Percentiles rank a stretch among this genome's conserved stretches.
phyloP scores from a whole-genome alignment of 2,888 invertebrate species.

The Drosophila maculinotata region DNA sequence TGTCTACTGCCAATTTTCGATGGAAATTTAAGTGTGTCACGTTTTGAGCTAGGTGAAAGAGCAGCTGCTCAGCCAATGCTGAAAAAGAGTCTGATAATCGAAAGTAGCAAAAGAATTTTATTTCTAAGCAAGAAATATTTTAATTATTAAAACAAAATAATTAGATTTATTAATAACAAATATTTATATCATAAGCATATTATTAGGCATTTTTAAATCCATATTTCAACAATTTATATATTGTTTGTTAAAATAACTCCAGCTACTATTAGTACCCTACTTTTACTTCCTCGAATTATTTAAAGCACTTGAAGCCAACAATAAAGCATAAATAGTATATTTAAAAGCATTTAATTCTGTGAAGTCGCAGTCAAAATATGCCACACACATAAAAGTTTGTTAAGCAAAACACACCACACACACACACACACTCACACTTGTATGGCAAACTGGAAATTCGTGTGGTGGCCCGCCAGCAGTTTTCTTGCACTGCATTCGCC shows the following conservation, averaged over 20 bases:
- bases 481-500: conserved; percentile 6
- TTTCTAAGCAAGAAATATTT: no score
- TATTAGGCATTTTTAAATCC: no score
- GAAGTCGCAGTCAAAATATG: conserved; percentile 32
- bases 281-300: no score
- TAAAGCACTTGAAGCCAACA: neutral
- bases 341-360: conserved; percentile 41
- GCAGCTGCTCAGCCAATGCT: conserved; percentile 37
- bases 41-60: conserved; percentile 44
- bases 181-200: no score
- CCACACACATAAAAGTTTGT: conserved; percentile 2
- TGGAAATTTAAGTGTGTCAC: conserved; percentile 66
- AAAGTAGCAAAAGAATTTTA: no score
- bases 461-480: conserved; percentile 6
- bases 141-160: no score
- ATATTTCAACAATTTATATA: no score
- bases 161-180: no score
- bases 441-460: conserved; percentile 4
- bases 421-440: no score
- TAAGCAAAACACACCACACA: conserved; percentile 11
- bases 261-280: no score
- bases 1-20: conserved; percentile 55
- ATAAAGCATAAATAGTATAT: neutral
- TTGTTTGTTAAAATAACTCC: no score
- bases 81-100: conserved; percentile 49